Evolutionary conservation across 2,797 vertebrate genomes (phyloP).

Genomic region (Amazona finschi): DNA sequence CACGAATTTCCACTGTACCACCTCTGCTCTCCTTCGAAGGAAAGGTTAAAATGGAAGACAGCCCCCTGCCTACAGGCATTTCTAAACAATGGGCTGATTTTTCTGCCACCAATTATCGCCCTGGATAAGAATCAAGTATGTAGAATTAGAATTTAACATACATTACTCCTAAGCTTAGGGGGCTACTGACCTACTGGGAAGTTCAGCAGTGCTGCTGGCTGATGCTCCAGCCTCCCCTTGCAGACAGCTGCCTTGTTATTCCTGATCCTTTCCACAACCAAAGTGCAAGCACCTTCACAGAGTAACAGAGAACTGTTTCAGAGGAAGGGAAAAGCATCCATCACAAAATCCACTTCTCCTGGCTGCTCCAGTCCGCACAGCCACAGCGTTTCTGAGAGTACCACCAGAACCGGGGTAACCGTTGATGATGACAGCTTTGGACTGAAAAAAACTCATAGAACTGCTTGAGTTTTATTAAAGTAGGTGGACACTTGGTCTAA

Average conservation of each 20-base stretch:
- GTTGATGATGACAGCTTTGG: neutral
- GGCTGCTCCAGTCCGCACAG: neutral
- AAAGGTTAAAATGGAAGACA: constrained; percentile 44
- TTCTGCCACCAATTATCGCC: constrained; percentile 45
- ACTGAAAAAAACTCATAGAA: neutral
- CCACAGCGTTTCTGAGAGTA: neutral
- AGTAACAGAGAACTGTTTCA: neutral
- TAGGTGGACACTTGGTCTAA: neutral
- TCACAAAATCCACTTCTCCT: neutral
- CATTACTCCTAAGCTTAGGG: neutral
- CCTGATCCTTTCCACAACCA: neutral
- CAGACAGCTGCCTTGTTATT: neutral
- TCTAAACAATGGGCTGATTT: constrained; percentile 44
- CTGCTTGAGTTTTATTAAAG: neutral
- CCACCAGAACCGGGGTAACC: neutral
- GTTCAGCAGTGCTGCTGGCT: neutral
- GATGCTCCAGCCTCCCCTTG: neutral
- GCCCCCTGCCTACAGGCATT: constrained; percentile 47
- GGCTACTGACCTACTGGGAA: constrained; percentile 1
- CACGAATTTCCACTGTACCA: neutral
- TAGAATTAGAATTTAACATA: constrained; percentile 25
- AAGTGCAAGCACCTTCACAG: neutral
- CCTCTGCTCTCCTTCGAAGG: neutral
- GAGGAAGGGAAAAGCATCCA: neutral
- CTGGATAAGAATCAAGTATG: constrained; percentile 58